phyloP scores from a whole-genome alignment of 2,113 vertebrate species.

The Axis porcinus region DNA sequence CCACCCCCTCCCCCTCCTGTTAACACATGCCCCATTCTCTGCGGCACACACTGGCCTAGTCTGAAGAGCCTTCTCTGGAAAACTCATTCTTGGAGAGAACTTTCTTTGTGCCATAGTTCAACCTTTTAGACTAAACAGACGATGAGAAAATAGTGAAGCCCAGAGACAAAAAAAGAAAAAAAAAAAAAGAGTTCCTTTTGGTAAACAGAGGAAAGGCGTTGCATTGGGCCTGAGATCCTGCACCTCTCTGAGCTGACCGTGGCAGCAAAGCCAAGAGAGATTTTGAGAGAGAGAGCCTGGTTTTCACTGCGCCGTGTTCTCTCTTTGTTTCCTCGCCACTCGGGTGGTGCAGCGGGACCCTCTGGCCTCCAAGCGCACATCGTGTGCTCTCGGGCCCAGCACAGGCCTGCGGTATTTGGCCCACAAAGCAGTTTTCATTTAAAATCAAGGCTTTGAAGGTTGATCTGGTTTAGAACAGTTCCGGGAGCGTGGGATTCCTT shows the following conservation, averaged over 20 bases:
- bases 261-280: neutral
- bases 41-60: fast-evolving
- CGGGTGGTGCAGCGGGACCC: neutral
- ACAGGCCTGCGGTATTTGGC: neutral
- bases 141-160: conserved; percentile 61
- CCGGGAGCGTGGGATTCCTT: neutral
- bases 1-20: neutral
- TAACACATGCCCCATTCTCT: conserved; percentile 59
- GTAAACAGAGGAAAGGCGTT: conserved; percentile 64
- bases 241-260: neutral
- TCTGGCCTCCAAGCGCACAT: conserved; percentile 11
- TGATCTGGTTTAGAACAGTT: conserved; percentile 26
- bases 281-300: neutral
- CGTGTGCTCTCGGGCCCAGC: neutral
- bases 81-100: conserved; percentile 77
- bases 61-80: conserved; percentile 62
- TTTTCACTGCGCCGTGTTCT: neutral
- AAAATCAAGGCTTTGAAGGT: conserved; percentile 47
- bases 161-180: neutral
- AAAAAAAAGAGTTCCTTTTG: conserved; percentile 41
- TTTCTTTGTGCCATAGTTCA: conserved; percentile 73
- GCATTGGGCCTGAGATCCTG: conserved; percentile 41
- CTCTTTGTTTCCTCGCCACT: neutral
- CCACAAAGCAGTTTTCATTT: neutral
- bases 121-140: conserved; percentile 81